phyloP scores from a whole-genome alignment of 2,797 vertebrate genomes.

The Tolypeutes matacus region DNA sequence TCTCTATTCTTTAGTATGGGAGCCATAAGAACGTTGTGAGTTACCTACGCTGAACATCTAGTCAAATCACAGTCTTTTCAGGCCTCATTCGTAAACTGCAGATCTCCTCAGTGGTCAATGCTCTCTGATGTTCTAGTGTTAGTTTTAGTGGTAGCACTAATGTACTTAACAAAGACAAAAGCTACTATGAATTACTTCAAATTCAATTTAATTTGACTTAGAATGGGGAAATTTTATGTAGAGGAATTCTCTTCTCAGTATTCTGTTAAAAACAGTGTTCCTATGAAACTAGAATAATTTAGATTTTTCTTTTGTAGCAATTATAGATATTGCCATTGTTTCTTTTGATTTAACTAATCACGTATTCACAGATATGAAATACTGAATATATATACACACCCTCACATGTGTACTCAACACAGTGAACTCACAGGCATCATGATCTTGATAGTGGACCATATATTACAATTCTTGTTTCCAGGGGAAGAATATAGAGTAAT shows the following conservation, averaged over 20 bases:
- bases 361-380: neutral
- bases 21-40: neutral
- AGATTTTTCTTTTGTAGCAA: neutral
- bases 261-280: neutral
- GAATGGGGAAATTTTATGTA: neutral
- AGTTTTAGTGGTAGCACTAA: neutral
- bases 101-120: neutral
- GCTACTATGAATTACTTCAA: neutral
- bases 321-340: neutral
- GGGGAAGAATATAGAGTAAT: neutral
- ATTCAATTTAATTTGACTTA: conserved; percentile 10
- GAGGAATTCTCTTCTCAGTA: neutral
- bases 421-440: neutral
- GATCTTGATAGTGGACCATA: neutral
- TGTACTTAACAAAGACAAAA: neutral
- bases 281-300: neutral
- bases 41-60: neutral
- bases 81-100: neutral
- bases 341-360: neutral
- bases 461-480: neutral
- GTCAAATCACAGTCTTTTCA: neutral
- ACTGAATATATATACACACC: neutral
- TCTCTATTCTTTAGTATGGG: neutral
- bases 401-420: neutral
- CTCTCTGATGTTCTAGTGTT: neutral